Base-by-base conservation (phyloP, 2,797 vertebrate genomes). In the Odontamblyopus lacepedii region DNA sequence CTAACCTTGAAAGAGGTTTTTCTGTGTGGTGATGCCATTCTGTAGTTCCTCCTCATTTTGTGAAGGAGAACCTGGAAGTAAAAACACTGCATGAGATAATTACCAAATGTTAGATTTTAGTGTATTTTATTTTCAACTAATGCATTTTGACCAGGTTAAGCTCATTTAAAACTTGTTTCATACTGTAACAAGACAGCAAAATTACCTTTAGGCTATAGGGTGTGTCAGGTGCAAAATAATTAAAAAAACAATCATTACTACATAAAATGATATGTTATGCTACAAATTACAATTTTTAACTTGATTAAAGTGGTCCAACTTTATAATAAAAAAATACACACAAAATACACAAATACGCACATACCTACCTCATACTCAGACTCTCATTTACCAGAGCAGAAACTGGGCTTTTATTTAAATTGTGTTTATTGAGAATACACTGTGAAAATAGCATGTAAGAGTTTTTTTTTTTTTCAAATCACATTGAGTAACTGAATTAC, bases 1-100 rank as follows among this genome's bases (percentile, higher is more conserved):
- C 89, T 94, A 92, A 93, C 94, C 94, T 92, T 94, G 92, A 68
- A 94, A 89, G 79, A 94, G 92, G 82, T 76, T 92, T 84, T 93
- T 94, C 85, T 92, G 91, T 82, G 89, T 76, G 72, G 80, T 91
- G 76, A 92, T 92, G 69, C 92, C 91, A 27, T 93, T 94, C 82
- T 90, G 92, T 78, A 82, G 83, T 60, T 91, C 93, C 69, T 93
- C 93, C 3, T 73, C 88, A 0, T 90, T 88, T 76, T 90, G 90
- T 48, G 85, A 83, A 11, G 93, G 91, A 69, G 88, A 93, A 19
- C 91, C 93, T 94, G 89, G n/a, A 53, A 67, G 50, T 57, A 3
- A 48, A 9, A 48, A 48, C 15, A 48, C 15, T 65, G 2, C 16
- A 26, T 50, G 6, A 13, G 26, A 27, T 19, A 8, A 62, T 6